Evolutionary conservation across 2,888 invertebrate species (phyloP).

Genomic region (Abrostola triplasia): DNA sequence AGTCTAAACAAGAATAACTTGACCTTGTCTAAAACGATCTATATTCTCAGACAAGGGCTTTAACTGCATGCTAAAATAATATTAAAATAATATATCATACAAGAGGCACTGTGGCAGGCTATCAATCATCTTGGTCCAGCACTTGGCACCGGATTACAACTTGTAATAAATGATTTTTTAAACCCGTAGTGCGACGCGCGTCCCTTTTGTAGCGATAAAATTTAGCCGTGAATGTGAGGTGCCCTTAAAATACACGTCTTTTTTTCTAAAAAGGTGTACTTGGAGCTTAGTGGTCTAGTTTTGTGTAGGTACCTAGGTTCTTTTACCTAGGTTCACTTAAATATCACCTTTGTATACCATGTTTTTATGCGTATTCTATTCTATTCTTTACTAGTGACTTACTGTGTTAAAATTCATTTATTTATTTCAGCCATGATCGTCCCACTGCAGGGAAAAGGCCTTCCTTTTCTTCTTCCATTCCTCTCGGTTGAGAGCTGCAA

Average conservation of each 20-base stretch:
- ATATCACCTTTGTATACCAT: too few relatives aligned
- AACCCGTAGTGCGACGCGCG: conserved; percentile 45
- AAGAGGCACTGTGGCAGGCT: conserved; percentile 56
- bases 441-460: too few relatives aligned
- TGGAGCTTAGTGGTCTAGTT: too few relatives aligned
- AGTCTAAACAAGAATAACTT: not conserved
- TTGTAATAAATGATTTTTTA: conserved; percentile 76
- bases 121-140: conserved; percentile 73
- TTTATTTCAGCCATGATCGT: too few relatives aligned
- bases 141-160: conserved; percentile 67
- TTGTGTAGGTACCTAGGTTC: too few relatives aligned
- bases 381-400: too few relatives aligned
- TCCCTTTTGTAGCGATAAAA: conserved; percentile 36
- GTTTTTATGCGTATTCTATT: too few relatives aligned
- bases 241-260: not conserved
- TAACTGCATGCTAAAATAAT: conserved; percentile 40
- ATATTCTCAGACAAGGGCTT: not conserved
- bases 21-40: not conserved
- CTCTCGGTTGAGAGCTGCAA: too few relatives aligned
- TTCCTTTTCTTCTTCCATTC: too few relatives aligned
- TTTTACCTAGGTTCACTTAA: too few relatives aligned
- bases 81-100: conserved; percentile 59
- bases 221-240: conserved; percentile 12
- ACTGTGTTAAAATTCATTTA: too few relatives aligned
- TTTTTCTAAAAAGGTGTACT: too few relatives aligned